Evolutionary conservation across 2,888 invertebrate species (phyloP).

Genomic region (Julus scandinavius): DNA sequence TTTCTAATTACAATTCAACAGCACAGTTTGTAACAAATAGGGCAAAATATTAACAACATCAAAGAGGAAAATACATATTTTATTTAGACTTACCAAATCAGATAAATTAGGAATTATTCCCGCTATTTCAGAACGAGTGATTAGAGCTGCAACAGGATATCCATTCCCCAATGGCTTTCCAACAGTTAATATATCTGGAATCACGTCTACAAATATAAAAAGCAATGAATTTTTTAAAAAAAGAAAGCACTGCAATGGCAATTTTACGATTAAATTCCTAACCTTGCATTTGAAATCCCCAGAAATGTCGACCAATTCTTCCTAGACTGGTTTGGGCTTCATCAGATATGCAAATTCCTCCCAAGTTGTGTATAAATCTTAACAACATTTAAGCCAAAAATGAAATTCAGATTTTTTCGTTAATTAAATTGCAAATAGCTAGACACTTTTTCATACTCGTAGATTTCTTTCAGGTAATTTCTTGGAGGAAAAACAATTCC

Average conservation of each 20-base stretch:
- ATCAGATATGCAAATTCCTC: constrained; percentile 72
- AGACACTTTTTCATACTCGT: constrained; percentile 29
- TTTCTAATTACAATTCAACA: not conserved
- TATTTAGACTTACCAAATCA: not conserved
- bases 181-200: constrained; percentile 42
- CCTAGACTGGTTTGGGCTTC: constrained; percentile 73
- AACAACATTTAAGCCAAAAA: constrained; percentile 20
- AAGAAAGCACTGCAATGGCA: no score
- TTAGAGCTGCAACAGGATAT: constrained; percentile 46
- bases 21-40: no score
- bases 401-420: not conserved
- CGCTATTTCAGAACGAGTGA: constrained; percentile 23
- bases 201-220: constrained; percentile 5
- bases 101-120: not conserved
- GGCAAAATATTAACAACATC: no score
- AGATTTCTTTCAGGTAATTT: constrained; percentile 48
- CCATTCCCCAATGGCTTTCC: constrained; percentile 46
- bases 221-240: no score
- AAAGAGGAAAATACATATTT: not conserved
- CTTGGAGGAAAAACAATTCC: constrained; percentile 45
- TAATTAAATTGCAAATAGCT: not conserved
- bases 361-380: constrained; percentile 69
- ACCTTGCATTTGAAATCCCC: constrained; percentile 68
- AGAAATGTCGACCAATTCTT: constrained; percentile 70
- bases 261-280: not conserved